These are phyloP conservation scores for Neopelma chrysocephalum DNA, from an alignment of 2,797 vertebrate genomes.

Conservation along the genomic window DNA sequence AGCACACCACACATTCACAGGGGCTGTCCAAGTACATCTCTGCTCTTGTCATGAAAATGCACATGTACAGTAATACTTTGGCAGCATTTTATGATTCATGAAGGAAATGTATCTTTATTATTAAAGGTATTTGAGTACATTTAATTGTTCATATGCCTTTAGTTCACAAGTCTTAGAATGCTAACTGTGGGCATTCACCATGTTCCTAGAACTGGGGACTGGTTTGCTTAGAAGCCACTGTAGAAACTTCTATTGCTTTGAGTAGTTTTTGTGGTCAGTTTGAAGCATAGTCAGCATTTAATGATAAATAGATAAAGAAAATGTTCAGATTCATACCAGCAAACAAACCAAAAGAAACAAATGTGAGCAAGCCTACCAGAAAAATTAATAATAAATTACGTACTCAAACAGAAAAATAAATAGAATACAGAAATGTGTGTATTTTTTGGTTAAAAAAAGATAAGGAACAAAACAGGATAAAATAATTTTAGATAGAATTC, in stretches of 20 bases:
- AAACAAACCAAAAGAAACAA: neutral
- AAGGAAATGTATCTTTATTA: neutral
- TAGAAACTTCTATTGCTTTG: neutral
- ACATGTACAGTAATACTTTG: neutral
- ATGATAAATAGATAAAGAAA: neutral
- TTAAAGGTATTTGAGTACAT: neutral
- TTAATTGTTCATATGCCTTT: neutral
- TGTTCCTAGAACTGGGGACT: neutral
- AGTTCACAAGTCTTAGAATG: neutral
- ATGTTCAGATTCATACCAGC: neutral
- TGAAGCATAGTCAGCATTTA: neutral
- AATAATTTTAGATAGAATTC: neutral
- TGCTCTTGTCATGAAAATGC: neutral
- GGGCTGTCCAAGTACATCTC: neutral
- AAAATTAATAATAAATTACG: neutral
- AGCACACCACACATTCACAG: rapidly evolving
- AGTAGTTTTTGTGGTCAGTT: neutral
- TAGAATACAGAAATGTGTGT: neutral
- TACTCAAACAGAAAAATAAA: neutral
- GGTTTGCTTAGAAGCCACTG: neutral
- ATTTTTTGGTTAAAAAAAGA: neutral
- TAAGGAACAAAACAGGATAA: neutral
- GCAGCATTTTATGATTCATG: neutral
- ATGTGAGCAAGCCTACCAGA: neutral
- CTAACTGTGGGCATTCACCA: neutral